Evolutionary conservation across 2,797 vertebrate genomes (phyloP).

Genomic region (Echiichthys vipera): DNA sequence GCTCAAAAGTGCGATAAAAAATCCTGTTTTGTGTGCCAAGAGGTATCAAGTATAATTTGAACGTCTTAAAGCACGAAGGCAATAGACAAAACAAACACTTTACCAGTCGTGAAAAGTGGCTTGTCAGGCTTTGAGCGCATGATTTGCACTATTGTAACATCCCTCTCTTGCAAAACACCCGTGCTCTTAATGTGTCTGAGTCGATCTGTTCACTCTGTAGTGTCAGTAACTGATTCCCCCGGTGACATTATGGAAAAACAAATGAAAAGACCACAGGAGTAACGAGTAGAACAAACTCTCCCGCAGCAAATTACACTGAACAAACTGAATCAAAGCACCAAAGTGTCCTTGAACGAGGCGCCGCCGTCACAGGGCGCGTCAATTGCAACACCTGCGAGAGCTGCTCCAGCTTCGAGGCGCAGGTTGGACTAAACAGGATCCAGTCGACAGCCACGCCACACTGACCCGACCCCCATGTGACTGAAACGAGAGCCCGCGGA

Average conservation of each 20-base stretch:
- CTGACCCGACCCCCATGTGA: slow-evolving; percentile 8
- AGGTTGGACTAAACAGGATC: background rate
- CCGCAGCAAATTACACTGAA: background rate
- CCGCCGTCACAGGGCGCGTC: background rate
- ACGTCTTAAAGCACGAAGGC: no score
- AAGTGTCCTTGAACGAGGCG: background rate
- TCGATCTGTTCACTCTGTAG: background rate
- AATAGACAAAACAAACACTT: background rate
- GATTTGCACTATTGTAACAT: background rate
- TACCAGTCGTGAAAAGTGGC: background rate
- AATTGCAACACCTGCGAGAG: background rate
- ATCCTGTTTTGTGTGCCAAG: no score
- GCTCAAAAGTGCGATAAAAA: no score
- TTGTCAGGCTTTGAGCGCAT: background rate
- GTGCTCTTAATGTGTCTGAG: background rate
- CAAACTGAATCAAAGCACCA: background rate
- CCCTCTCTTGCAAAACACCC: background rate
- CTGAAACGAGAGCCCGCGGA: slow-evolving; percentile 23
- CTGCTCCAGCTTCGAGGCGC: background rate
- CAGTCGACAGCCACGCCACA: background rate
- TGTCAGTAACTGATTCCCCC: background rate
- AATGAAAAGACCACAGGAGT: background rate
- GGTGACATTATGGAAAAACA: no score
- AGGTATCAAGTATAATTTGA: no score
- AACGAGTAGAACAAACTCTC: background rate